Evolutionary conservation across 2,797 vertebrate genomes (phyloP), one percentile per base, ranked within the genome.

Genomic region (Nyctibius grandis): DNA sequence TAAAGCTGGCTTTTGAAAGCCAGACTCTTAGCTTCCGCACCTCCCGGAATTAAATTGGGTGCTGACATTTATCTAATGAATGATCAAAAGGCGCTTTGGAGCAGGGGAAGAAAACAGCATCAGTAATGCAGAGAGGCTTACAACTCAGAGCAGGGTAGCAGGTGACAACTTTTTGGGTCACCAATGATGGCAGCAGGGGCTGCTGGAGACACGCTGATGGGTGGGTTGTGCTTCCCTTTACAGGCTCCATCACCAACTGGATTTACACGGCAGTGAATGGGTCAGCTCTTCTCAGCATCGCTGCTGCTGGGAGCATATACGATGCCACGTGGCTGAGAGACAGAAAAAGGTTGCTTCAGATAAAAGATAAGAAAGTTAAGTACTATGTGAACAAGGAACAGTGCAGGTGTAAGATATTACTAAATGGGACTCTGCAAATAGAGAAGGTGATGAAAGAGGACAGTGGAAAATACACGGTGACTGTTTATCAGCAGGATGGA

Each of bases 361-460:
- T 91, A 3, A 89, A 26, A 74, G 2, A 13, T 0, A 36, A 0
- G 2, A 31, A 0, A 0, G 0, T 15, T 1, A 92, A 0, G 15
- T 2, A 89, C 67, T 95, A 85, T 4, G 36, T 3, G 45, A 59
- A 48, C 6, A 44, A 6, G 18, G 4, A 4, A 0, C 6, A 3
- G 16, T 91, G 94, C 67, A 86, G 89, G n/a, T 96, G 90, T 23
- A 7, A 1, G 0, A 0, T 95, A 3, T 23, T 82, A 12, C 1
- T 0, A 1, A 92, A 97, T 1, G 93, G 96, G 48, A 91, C 78
- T 12, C 88, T 97, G 44, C 29, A 51, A 69, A 96, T 97, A 69
- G 3, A 51, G n/a, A 28, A 0, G 1, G 20, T 94, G 85, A 7
- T 11, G 28, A 77, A 76, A 44, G 36, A 12, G 15, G 95, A 97